phyloP scores from a whole-genome alignment of 2,888 invertebrate species.

The Oxytorus armatus region DNA sequence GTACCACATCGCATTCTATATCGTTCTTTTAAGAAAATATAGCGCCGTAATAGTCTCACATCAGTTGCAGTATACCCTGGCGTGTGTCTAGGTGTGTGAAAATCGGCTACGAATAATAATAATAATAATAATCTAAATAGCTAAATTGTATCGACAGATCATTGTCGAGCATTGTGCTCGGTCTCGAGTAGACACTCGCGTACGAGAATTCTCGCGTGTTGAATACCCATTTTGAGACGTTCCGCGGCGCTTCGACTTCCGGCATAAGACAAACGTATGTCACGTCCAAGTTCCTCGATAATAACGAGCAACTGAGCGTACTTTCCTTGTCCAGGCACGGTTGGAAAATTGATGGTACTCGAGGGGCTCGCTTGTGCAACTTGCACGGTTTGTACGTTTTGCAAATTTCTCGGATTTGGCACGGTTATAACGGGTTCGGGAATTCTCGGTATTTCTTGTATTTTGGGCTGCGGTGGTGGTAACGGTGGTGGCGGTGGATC shows the following conservation, averaged over 20 bases:
- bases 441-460: conserved; percentile 80
- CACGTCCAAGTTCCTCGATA: conserved; percentile 85
- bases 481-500: conserved; percentile 77
- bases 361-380: conserved; percentile 82
- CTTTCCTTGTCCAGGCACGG: conserved; percentile 83
- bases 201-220: conserved; percentile 82
- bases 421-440: conserved; percentile 84
- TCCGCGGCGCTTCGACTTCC: conserved; percentile 83
- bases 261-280: conserved; percentile 83
- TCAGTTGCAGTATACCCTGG: conserved; percentile 44
- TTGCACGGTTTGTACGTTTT: conserved; percentile 81
- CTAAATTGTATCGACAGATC: conserved; percentile 76
- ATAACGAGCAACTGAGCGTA: conserved; percentile 83
- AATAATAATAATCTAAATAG: conserved; percentile 71
- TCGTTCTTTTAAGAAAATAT: conserved; percentile 52
- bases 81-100: conserved; percentile 43
- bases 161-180: conserved; percentile 83
- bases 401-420: conserved; percentile 83
- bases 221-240: conserved; percentile 83
- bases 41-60: conserved; percentile 46
- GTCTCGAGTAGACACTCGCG: conserved; percentile 83
- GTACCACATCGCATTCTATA: conserved; percentile 16
- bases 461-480: conserved; percentile 71
- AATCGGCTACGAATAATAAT: conserved; percentile 60
- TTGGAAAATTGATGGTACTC: conserved; percentile 81